Percentiles rank a stretch among this genome's conserved stretches.
These are phyloP conservation scores for Tachycineta bicolor DNA, from an alignment of 2,113 vertebrate genomes.

Conservation along the genomic window DNA sequence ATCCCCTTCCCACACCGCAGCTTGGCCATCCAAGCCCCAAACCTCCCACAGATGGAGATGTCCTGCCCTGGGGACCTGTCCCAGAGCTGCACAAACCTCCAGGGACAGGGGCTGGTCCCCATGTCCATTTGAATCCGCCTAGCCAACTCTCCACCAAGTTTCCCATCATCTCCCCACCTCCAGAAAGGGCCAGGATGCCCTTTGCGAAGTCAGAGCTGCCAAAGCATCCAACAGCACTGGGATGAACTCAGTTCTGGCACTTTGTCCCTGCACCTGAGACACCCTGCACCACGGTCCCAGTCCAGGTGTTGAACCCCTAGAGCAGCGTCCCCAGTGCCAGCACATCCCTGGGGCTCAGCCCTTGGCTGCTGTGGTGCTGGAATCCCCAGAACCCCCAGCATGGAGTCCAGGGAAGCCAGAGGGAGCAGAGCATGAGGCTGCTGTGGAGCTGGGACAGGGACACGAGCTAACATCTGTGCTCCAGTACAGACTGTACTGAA, in stretches of 20 bases:
- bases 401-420: neutral
- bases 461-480: accelerated
- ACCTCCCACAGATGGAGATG: accelerated
- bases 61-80: neutral
- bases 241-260: neutral
- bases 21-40: accelerated
- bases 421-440: accelerated
- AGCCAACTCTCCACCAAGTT: neutral
- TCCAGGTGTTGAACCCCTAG: neutral
- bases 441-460: neutral
- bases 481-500: neutral
- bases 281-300: neutral
- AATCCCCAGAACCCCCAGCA: neutral
- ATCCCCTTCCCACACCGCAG: neutral
- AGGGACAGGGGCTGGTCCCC: accelerated
- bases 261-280: neutral
- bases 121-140: neutral
- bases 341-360: neutral
- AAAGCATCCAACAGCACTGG: accelerated
- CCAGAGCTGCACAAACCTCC: neutral
- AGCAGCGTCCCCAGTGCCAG: accelerated
- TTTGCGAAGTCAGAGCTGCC: neutral
- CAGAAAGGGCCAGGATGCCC: neutral
- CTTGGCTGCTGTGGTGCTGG: accelerated
- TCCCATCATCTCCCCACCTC: neutral